phyloP scores from a whole-genome alignment of 1,140 invertebrate species.

The Drosophila saltans region DNA sequence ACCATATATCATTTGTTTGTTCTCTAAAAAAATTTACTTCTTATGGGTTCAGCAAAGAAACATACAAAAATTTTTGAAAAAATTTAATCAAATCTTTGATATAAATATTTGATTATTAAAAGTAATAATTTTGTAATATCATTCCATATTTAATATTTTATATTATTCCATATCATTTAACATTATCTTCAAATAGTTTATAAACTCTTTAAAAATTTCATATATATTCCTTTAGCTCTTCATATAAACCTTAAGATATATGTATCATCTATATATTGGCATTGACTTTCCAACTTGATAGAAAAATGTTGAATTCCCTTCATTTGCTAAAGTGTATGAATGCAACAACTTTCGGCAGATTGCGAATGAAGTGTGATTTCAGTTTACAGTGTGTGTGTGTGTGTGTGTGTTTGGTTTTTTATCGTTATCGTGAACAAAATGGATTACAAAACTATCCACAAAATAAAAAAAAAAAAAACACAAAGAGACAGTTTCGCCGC shows the following conservation, averaged over 20 bases:
- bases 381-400: constrained; percentile 9
- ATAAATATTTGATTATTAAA: too few relatives aligned
- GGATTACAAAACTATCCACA: constrained; percentile 48
- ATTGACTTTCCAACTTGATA: background rate
- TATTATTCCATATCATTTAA: too few relatives aligned
- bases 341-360: constrained; percentile 42
- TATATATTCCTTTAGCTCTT: too few relatives aligned
- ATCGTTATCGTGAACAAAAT: constrained; percentile 64
- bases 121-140: too few relatives aligned
- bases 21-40: too few relatives aligned
- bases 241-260: background rate
- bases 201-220: too few relatives aligned
- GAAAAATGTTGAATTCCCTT: background rate
- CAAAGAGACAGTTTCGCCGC: constrained; percentile 32
- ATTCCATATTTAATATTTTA: too few relatives aligned
- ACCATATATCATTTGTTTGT: too few relatives aligned
- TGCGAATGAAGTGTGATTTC: constrained; percentile 50
- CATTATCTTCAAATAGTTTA: too few relatives aligned
- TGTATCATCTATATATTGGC: background rate
- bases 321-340: constrained; percentile 15
- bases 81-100: too few relatives aligned
- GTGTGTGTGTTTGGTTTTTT: constrained; percentile 32
- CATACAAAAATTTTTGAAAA: too few relatives aligned
- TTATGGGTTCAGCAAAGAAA: too few relatives aligned
- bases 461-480: constrained; percentile 15